Base-by-base conservation (phyloP, 2,113 vertebrate species). In the Phocoena phocoena region DNA sequence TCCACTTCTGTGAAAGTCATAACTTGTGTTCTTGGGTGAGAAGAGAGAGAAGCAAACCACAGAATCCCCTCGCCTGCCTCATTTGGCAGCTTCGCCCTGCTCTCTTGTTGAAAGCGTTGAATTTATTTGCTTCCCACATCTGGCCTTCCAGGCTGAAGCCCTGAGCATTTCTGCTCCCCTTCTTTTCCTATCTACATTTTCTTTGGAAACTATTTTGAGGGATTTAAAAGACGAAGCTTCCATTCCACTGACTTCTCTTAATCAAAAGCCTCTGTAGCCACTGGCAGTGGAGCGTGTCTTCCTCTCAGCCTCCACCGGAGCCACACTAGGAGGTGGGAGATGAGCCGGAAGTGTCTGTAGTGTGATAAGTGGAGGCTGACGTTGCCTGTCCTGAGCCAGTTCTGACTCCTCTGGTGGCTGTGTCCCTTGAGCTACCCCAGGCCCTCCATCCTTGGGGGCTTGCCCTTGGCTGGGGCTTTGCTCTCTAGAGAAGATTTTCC, bases 231-330 rank as follows among this genome's bases (percentile, higher is more conserved):
- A 93, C 79, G 92, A 97, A 65, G 68, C 71, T 90, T 95, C 70
- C 23, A 58, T 93, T 96, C 60, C 33, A 12, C 53, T 77, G 60
- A 60, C 44, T 96, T 93, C 83, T 60, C 81, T 90, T 95, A 95
- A 94, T 96, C 88, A 80, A 95, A 97, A 97, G 89, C 90, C 90
- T 97, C 76, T 97, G 93, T 10, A 67, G 55, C 68, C 79, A 44
- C 80, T 96, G 93, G 71, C 67, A 65, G 74, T 55, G 68, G 50
- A 60, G n/a, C 12, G 0, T 1, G 23, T 38, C 41, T 74, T 83
- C 93, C 86, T 92, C 50, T 96, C 63, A 79, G 31, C 23, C 31
- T 80, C 18, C 38, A n/a, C 74, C 53, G 0, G 3, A 73, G 81
- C 88, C 11, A 14, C 26, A 25, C 58, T 76, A 50, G 88, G 92